phyloP scores from a whole-genome alignment of 2,888 invertebrate genomes.

The Nesidiocoris tenuis region DNA sequence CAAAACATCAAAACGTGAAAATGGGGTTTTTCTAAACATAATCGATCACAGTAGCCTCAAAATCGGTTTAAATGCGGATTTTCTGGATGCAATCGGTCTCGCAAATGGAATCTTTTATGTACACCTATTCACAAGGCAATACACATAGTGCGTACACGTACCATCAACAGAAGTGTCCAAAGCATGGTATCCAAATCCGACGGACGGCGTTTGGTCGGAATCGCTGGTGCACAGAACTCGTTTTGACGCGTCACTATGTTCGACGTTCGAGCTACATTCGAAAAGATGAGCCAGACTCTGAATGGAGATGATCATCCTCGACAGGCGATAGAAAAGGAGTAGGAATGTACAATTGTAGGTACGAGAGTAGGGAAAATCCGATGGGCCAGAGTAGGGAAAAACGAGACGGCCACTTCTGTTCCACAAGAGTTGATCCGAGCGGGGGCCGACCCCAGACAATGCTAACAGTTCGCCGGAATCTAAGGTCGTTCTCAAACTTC shows the following conservation, averaged over 20 bases:
- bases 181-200: neutral
- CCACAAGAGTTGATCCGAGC: slow-evolving; percentile 32
- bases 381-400: neutral
- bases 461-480: slow-evolving; percentile 27
- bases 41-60: too few species aligned
- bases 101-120: too few species aligned
- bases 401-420: slow-evolving; percentile 10
- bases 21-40: too few species aligned
- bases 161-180: neutral
- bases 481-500: slow-evolving; percentile 41
- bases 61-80: too few species aligned
- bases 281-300: neutral
- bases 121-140: too few species aligned
- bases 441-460: slow-evolving; percentile 28
- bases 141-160: too few species aligned
- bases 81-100: too few species aligned
- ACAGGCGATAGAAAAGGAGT: neutral
- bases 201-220: neutral
- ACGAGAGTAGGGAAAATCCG: neutral
- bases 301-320: neutral
- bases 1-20: too few species aligned
- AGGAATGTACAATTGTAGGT: too few species aligned
- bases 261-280: neutral
- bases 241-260: neutral
- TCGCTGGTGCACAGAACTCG: too few species aligned